These are phyloP conservation scores for Porites lobata DNA, from an alignment of 92 coral and sea anemone genomes.

Conservation along the genomic window DNA sequence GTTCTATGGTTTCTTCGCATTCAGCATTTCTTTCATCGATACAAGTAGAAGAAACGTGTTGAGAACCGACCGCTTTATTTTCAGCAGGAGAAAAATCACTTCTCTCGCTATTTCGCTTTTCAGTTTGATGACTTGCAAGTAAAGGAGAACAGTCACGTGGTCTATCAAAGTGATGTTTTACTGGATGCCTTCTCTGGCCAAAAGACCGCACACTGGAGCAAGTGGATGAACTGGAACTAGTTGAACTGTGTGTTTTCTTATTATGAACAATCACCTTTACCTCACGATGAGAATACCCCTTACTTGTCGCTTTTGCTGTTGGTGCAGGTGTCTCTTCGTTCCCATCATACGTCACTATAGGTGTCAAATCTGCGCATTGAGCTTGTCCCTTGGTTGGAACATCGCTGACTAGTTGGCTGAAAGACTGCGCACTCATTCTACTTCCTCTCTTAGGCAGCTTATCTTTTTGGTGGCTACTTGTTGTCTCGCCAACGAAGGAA, in stretches of 20 bases:
- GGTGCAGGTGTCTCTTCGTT: background rate
- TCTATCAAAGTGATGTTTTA: background rate
- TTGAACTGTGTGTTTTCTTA: background rate
- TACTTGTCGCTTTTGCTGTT: background rate
- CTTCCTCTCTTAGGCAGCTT: background rate
- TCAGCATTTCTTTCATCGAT: background rate
- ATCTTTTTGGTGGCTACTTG: background rate
- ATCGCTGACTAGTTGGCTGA: conserved; percentile 17
- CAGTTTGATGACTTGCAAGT: background rate
- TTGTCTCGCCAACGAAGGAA: background rate
- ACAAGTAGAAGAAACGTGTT: background rate
- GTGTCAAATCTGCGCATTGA: conserved; percentile 9
- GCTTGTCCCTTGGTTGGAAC: background rate
- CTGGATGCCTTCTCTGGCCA: conserved; percentile 7
- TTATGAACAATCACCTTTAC: conserved; percentile 46
- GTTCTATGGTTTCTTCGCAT: conserved; percentile 3
- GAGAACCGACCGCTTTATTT: background rate
- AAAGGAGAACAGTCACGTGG: conserved; percentile 4
- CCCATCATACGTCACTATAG: conserved; percentile 39
- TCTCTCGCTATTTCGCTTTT: background rate
- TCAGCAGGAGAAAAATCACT: background rate
- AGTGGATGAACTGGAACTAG: conserved; percentile 43
- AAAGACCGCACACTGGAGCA: conserved; percentile 36
- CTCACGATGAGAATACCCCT: conserved; percentile 11
- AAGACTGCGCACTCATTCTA: background rate